phyloP scores from a whole-genome alignment of 2,797 vertebrate species.

The Merluccius polli region DNA sequence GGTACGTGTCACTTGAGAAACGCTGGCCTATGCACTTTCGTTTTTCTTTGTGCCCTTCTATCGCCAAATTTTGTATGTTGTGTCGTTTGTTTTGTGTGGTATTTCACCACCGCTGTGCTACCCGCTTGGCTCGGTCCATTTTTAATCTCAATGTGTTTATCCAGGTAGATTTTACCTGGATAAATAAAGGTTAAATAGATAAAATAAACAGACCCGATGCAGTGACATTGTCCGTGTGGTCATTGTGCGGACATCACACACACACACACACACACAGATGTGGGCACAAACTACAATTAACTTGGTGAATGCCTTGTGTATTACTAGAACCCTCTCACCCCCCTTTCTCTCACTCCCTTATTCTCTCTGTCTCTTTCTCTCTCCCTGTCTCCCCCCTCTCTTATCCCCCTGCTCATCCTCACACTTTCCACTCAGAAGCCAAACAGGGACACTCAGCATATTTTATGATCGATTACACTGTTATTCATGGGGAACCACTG shows the following conservation, averaged over 20 bases:
- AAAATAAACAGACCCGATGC: not conserved
- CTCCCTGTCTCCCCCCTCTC: not conserved
- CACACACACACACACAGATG: conserved; percentile 21
- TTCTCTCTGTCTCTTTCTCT: not conserved
- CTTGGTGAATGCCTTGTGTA: conserved; percentile 62
- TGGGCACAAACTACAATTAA: conserved; percentile 52
- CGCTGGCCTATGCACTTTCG: no score
- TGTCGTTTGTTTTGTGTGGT: no score
- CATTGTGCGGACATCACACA: not conserved
- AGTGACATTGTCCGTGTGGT: not conserved
- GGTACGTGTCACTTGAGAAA: no score
- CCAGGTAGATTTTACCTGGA: no score
- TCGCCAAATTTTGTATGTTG: no score
- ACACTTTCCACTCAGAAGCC: conserved; percentile 26
- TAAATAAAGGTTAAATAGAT: not conserved
- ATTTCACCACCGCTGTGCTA: no score
- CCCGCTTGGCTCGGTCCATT: no score
- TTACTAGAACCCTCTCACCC: conserved; percentile 22
- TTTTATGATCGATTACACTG: conserved; percentile 71
- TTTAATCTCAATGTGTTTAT: not conserved
- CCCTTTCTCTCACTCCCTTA: not conserved
- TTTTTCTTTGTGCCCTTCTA: no score
- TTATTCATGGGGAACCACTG: conserved; percentile 61
- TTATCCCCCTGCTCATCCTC: conserved; percentile 33
- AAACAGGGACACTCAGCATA: conserved; percentile 67